Evolutionary conservation across 53 echinoderm and acorn worm species (phyloP), one percentile per base, ranked within the genome.

Genomic region (Temnopleurus reevesii): DNA sequence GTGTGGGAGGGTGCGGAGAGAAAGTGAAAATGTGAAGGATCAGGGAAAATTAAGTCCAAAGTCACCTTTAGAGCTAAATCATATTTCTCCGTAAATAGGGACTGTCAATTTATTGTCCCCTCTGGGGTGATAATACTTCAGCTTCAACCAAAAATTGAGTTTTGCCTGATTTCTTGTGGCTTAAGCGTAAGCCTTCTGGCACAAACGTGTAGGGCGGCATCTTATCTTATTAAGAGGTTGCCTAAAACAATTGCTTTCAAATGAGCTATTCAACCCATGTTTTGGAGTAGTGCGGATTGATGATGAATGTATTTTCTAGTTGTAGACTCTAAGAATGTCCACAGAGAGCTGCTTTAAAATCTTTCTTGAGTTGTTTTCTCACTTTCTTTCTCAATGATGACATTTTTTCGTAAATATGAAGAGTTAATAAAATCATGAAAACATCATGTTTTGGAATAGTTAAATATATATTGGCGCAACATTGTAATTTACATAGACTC

Each of bases 71-170:
- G n/a, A 9, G 36, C 71, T 71, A 9, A 26, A 41, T 27, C n/a
- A n/a, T n/a, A 38, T 71, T 38, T 41, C 6, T 71, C 23, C 71
- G 17, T 71, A 71, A 71, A 38, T 36, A 27, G n/a, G 41, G 36
- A 2, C 2, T 71, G 71, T 71, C 71, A 71, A 71, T 36, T 71
- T 41, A 71, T 71, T 71, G 71, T 71, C 71, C 71, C 71, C 71
- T 71, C 13, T 18, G 71, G 71, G 41, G 71, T 71, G 38, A 71
- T 71, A 71, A 71, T 71, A 71, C 23, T 71, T 41, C 6, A 71
- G 71, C 7, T 41, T 71, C n/a, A 38, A 8, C 36, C 2, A 43
- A 41, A 23, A 41, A 71, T 36, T 41, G 7, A 8, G 21, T 41
- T 71, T 63, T 7, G 41, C 21, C 21, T 19, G n/a, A 71, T 71